phyloP scores from a whole-genome alignment of 2,888 invertebrate species.

The Nowickia ferox region DNA sequence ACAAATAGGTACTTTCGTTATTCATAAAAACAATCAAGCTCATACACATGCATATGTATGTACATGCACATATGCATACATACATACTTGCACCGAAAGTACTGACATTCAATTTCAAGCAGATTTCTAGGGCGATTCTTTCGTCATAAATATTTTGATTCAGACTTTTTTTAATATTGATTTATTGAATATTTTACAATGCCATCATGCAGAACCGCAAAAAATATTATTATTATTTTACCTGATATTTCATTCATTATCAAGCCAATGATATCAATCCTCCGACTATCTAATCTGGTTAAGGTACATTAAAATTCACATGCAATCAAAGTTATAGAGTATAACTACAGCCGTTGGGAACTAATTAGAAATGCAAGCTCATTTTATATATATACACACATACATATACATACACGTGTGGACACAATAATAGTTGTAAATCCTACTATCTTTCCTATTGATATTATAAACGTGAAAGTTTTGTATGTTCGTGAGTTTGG shows the following conservation, averaged over 20 bases:
- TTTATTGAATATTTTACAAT: constrained; percentile 2
- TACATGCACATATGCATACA: too few relatives aligned
- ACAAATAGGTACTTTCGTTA: constrained; percentile 29
- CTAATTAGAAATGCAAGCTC: neutral
- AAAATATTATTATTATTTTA: neutral
- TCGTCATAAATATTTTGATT: neutral
- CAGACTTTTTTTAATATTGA: neutral
- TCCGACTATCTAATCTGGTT: neutral
- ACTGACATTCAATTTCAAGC: neutral
- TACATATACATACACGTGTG: too few relatives aligned
- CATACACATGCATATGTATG: neutral
- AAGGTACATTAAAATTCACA: neutral
- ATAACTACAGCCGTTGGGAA: neutral
- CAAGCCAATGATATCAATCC: neutral
- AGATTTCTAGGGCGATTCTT: neutral
- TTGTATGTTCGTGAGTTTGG: too few relatives aligned
- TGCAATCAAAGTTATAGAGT: neutral
- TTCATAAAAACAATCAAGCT: constrained; percentile 8
- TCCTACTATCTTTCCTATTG: too few relatives aligned
- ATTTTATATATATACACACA: too few relatives aligned
- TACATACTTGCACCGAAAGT: neutral
- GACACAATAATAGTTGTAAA: too few relatives aligned
- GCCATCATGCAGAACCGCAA: neutral
- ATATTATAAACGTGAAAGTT: too few relatives aligned
- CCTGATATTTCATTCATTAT: neutral